Percentiles rank a stretch among this genome's conserved stretches.
phyloP scores from a whole-genome alignment of 2,113 vertebrate species.

The Daboia siamensis region DNA sequence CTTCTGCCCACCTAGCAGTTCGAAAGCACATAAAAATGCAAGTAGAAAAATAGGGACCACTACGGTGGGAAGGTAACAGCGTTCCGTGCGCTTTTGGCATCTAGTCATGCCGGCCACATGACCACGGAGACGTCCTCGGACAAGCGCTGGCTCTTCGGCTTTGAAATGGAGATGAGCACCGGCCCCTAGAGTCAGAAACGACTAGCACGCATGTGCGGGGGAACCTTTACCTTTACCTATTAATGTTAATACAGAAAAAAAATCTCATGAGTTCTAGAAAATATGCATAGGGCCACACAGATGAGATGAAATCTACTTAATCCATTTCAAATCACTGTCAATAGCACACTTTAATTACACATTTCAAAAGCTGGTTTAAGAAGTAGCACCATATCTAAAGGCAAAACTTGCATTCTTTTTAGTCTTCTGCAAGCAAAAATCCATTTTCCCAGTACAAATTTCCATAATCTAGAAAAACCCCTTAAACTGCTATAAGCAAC shows the following conservation, averaged over 20 bases:
- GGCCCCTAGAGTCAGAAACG: no score
- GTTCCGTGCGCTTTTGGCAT: no score
- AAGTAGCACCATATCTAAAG: background rate
- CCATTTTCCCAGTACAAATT: background rate
- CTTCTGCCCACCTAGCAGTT: no score
- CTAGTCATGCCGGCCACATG: no score
- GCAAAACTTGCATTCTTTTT: background rate
- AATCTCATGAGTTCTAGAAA: background rate
- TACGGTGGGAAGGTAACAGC: no score
- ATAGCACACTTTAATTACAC: background rate
- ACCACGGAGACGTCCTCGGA: no score
- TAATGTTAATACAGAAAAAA: background rate
- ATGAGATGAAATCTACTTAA: background rate
- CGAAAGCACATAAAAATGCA: no score
- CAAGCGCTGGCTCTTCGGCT: no score
- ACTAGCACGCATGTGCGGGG: no score
- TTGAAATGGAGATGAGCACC: no score
- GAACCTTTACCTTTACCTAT: no score
- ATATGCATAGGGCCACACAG: background rate
- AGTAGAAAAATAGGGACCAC: no score
- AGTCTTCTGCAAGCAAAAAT: constrained; percentile 29
- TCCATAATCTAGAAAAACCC: constrained; percentile 1
- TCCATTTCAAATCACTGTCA: background rate
- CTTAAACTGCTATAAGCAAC: constrained; percentile 15
- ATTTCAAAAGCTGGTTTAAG: background rate